phyloP scores from a whole-genome alignment of 2,113 vertebrate species.

The Notarius lentiginosus region DNA sequence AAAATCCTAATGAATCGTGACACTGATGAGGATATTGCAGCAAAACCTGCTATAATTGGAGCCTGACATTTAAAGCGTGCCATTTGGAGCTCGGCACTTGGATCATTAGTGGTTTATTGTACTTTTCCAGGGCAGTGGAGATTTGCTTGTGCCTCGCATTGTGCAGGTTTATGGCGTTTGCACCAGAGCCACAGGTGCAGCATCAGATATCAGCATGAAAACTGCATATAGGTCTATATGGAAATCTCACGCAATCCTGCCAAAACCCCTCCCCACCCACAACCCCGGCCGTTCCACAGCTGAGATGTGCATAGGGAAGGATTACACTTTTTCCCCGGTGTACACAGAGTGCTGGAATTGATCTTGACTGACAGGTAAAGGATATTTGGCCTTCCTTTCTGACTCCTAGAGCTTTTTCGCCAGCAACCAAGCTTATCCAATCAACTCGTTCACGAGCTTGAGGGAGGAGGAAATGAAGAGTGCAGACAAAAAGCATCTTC shows the following conservation, averaged over 20 bases:
- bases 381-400: slow-evolving; percentile 8
- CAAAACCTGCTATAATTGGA: slow-evolving; percentile 25
- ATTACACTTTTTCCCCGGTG: slow-evolving; percentile 11
- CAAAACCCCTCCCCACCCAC: neutral
- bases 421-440: slow-evolving; percentile 30
- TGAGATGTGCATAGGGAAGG: slow-evolving; percentile 2
- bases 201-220: slow-evolving; percentile 36
- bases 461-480: slow-evolving; percentile 17
- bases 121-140: neutral
- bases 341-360: slow-evolving; percentile 8
- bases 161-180: slow-evolving; percentile 19
- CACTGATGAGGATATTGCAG: slow-evolving; percentile 17
- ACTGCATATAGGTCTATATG: neutral
- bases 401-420: neutral
- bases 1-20: slow-evolving; percentile 20
- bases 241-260: neutral
- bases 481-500: slow-evolving; percentile 1
- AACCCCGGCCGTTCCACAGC: neutral
- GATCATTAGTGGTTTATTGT: slow-evolving; percentile 30
- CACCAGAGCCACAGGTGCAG: slow-evolving; percentile 23
- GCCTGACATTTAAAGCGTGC: slow-evolving; percentile 33
- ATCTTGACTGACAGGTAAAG: slow-evolving; percentile 36
- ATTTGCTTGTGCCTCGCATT: slow-evolving; percentile 6
- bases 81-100: slow-evolving; percentile 32
- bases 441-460: neutral